A percentile compares a stretch with the other conserved stretches of the same genome.
Evolutionary conservation across 2,797 vertebrate species (phyloP).

Genomic region (Chlorospingus semifuscus): DNA sequence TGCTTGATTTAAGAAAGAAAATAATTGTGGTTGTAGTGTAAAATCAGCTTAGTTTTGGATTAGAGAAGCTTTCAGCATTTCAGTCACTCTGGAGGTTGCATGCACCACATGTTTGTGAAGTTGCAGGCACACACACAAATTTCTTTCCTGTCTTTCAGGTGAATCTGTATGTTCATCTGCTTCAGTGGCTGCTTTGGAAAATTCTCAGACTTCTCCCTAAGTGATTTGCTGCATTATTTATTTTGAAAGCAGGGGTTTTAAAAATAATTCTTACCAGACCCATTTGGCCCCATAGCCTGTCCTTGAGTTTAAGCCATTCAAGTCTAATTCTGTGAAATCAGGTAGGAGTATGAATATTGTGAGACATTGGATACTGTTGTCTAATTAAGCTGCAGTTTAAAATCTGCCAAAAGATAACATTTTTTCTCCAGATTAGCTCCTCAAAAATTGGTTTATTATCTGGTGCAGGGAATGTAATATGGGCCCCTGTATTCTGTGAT

Average conservation of each 20-base stretch:
- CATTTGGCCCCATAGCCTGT: neutral
- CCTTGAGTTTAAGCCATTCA: neutral
- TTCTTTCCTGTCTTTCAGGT: constrained; percentile 12
- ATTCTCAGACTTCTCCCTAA: constrained; percentile 16
- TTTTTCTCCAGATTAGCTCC: neutral
- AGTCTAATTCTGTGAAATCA: neutral
- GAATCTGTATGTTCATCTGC: constrained; percentile 20
- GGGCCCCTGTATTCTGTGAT: neutral
- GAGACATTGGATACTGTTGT: constrained; percentile 2
- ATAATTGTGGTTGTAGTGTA: constrained; percentile 57
- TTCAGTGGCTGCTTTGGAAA: constrained; percentile 21
- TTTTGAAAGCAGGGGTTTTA: constrained; percentile 19
- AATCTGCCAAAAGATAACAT: neutral
- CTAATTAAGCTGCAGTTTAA: constrained; percentile 26
- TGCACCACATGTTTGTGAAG: neutral
- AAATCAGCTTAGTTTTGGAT: constrained; percentile 69
- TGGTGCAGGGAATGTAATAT: neutral
- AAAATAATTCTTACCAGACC: constrained; percentile 25
- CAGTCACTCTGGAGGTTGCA: constrained; percentile 40
- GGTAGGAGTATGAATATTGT: neutral
- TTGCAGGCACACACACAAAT: neutral
- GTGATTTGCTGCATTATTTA: constrained; percentile 57
- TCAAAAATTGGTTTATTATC: neutral
- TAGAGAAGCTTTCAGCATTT: constrained; percentile 66
- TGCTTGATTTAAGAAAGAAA: constrained; percentile 40